Evolutionary conservation across 2,113 vertebrate genomes (phyloP), one percentile per base, ranked within the genome.

Genomic region (Donacobius atricapilla): DNA sequence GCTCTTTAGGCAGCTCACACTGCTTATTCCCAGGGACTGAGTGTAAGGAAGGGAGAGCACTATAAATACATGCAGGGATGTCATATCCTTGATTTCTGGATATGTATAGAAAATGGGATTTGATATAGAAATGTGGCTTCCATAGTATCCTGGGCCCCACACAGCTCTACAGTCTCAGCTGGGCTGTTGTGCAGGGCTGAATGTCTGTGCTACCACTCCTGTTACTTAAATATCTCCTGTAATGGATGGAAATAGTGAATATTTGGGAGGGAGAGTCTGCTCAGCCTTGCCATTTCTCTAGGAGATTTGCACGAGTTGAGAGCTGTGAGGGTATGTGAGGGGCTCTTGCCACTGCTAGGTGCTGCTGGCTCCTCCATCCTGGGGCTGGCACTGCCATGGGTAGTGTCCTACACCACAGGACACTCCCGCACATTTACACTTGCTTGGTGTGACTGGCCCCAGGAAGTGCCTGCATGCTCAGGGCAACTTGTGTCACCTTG

Each of bases 381-480:
- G 0, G 19, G 24, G 11, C 47, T 83, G 57, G n/a, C 0, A 0
- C 39, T 68, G 57, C 37, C 45, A 15, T 3, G 8, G 21, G 20
- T 11, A 16, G 35, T 27, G 39, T 33, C 48, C 1, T 0, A 27
- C 16, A 31, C 35, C 1, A 1, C 45, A 57, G 56, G 44, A 20
- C 56, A 73, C 48, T 13, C 12, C 56, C 44, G 56, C n/a, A 35
- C 15, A 13, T 0, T 1, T 7, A 18, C 3, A 2, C 9, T 4
- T 45, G 4, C 45, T 39, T n/a, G 66, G 19, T 47, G 35, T 6
- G 9, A 53, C 17, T 54, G 63, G 63, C 16, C 25, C 25, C 57
- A 58, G 42, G 27, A 68, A 40, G 7, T 6, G n/a, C 21, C 47
- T 4, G 1, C 1, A 0, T 7, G 14, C 56, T 53, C 39, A 63